A percentile compares a stretch with the other conserved stretches of the same genome.
These are phyloP conservation scores for Temnothorax ravouxi DNA, from an alignment of 2,888 invertebrate genomes.

Conservation along the genomic window DNA sequence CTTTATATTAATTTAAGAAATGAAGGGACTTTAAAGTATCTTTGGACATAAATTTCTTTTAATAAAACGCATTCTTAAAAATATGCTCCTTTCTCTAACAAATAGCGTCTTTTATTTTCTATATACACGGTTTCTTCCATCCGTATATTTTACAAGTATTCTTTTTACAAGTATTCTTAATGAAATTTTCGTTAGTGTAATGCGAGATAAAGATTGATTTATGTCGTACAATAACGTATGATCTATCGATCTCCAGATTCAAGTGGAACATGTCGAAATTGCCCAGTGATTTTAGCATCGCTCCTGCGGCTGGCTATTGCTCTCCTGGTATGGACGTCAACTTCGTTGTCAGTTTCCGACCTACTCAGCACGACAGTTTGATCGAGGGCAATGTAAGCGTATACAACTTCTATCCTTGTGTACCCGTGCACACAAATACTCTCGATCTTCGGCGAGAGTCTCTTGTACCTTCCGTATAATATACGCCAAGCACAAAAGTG, in stretches of 20 bases:
- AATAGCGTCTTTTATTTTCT: neutral
- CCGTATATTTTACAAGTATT: neutral
- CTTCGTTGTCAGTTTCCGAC: slow-evolving; percentile 89
- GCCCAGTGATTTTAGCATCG: slow-evolving; percentile 88
- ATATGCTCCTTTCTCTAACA: neutral
- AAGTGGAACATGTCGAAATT: slow-evolving; percentile 87
- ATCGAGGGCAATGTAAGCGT: slow-evolving; percentile 82
- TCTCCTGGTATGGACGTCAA: slow-evolving; percentile 89
- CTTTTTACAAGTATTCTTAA: neutral
- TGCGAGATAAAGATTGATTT: neutral
- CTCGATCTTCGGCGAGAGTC: slow-evolving; percentile 3
- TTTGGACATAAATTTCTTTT: neutral
- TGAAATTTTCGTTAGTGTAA: neutral
- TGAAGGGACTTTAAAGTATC: neutral
- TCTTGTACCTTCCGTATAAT: neutral
- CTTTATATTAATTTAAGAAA: neutral
- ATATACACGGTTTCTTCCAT: neutral
- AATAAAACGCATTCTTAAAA: neutral
- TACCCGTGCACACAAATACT: slow-evolving; percentile 22
- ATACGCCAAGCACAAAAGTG: neutral
- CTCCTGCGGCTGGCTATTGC: slow-evolving; percentile 89
- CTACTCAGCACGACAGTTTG: slow-evolving; percentile 86
- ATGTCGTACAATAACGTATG: neutral
- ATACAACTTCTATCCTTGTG: slow-evolving; percentile 1
- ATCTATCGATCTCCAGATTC: slow-evolving; percentile 84